Evolutionary conservation across 2,113 vertebrate genomes (phyloP).

Genomic region (Morone saxatilis): DNA sequence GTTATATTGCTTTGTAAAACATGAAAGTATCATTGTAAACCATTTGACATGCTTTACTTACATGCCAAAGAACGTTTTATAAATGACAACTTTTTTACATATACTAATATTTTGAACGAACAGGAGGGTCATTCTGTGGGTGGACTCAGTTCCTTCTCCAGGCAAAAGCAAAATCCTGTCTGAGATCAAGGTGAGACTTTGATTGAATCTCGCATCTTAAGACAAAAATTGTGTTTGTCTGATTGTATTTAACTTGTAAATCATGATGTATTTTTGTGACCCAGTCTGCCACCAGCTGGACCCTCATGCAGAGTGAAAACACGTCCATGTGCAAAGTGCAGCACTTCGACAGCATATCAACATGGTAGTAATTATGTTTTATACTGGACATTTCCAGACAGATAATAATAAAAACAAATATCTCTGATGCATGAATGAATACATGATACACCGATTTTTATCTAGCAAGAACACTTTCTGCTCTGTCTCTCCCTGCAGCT

Average conservation of each 20-base stretch:
- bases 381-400: neutral
- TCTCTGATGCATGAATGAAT: neutral
- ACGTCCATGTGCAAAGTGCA: constrained; percentile 46
- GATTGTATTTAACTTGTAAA: neutral
- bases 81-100: neutral
- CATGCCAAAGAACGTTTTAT: too few relatives aligned
- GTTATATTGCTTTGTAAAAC: neutral
- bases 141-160: constrained; percentile 75
- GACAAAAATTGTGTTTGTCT: neutral
- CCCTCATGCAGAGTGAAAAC: constrained; percentile 43
- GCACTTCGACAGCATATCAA: constrained; percentile 32
- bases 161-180: constrained; percentile 75
- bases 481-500: constrained; percentile 32
- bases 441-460: neutral
- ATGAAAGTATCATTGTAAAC: neutral
- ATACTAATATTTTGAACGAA: neutral
- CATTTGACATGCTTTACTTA: neutral
- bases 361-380: constrained; percentile 52
- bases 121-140: constrained; percentile 67
- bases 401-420: neutral
- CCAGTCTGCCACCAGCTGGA: constrained; percentile 30
- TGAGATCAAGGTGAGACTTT: constrained; percentile 69
- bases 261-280: neutral
- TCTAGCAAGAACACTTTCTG: neutral
- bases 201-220: neutral